These are phyloP conservation scores for Elysia crispata DNA, from an alignment of 2,888 invertebrate genomes.

Conservation along the genomic window DNA sequence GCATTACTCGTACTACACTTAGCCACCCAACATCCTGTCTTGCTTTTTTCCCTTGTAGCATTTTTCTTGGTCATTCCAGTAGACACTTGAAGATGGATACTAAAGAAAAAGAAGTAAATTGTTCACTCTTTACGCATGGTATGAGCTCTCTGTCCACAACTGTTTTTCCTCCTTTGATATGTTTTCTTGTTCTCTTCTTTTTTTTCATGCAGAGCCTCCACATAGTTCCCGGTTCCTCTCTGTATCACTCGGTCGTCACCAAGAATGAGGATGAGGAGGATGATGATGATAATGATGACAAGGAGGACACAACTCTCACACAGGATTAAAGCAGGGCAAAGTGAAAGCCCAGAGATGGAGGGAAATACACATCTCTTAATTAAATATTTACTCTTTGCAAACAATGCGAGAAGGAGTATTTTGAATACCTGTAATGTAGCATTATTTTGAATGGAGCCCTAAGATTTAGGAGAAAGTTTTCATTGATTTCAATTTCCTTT, in stretches of 20 bases:
- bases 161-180: too few species aligned
- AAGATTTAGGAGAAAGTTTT: background rate
- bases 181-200: too few species aligned
- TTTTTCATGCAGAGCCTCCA: background rate
- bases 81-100: too few species aligned
- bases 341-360: background rate
- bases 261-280: background rate
- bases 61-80: too few species aligned
- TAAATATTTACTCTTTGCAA: background rate
- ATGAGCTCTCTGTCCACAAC: too few species aligned
- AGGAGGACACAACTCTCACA: background rate
- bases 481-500: background rate
- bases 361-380: background rate
- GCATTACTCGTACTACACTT: too few species aligned
- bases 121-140: too few species aligned
- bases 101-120: too few species aligned
- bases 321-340: background rate
- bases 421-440: background rate
- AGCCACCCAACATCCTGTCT: too few species aligned
- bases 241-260: conserved; percentile 52
- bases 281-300: background rate
- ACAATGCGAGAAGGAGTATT: background rate
- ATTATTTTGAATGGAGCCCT: too few species aligned
- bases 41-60: too few species aligned
- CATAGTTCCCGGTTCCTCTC: conserved; percentile 64